Evolutionary conservation across 1,140 invertebrate species (phyloP).

Genomic region (Sycobia sp.): DNA sequence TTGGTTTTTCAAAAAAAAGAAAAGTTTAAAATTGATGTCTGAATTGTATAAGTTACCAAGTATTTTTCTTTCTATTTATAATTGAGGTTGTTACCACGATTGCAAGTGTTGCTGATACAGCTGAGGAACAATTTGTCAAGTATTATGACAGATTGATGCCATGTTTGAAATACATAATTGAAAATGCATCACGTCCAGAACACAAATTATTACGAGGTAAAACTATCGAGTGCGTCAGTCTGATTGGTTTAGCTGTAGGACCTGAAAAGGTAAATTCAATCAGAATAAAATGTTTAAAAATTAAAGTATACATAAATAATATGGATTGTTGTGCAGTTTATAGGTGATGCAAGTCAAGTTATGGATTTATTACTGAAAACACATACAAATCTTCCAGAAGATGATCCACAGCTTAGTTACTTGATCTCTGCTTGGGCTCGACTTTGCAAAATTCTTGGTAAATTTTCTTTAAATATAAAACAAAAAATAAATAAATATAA

Average conservation of each 20-base stretch:
- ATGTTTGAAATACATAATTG: slow-evolving; percentile 95
- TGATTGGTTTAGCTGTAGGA: slow-evolving; percentile 97
- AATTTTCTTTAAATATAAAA: too few species aligned
- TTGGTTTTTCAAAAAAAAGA: slow-evolving; percentile 41
- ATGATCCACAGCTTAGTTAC: slow-evolving; percentile 97
- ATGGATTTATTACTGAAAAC: slow-evolving; percentile 95
- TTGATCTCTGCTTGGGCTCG: slow-evolving; percentile 98
- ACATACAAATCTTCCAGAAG: slow-evolving; percentile 85
- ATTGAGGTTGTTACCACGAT: slow-evolving; percentile 87
- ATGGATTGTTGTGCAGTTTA: slow-evolving; percentile 70
- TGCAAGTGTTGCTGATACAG: slow-evolving; percentile 98
- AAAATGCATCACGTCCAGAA: slow-evolving; percentile 88
- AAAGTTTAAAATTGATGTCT: neutral
- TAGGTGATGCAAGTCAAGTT: slow-evolving; percentile 90
- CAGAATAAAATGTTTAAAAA: neutral
- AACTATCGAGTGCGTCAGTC: slow-evolving; percentile 97
- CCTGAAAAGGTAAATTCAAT: slow-evolving; percentile 75
- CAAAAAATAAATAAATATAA: too few species aligned
- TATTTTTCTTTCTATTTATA: neutral
- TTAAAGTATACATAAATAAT: neutral
- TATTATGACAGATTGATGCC: slow-evolving; percentile 91
- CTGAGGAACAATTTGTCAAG: slow-evolving; percentile 91
- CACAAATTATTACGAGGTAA: slow-evolving; percentile 90
- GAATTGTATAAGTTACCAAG: neutral
- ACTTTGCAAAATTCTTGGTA: slow-evolving; percentile 95